These are phyloP conservation scores for Sebastes melanostomus DNA, from an alignment of 2,797 vertebrate genomes.

Conservation along the genomic window DNA sequence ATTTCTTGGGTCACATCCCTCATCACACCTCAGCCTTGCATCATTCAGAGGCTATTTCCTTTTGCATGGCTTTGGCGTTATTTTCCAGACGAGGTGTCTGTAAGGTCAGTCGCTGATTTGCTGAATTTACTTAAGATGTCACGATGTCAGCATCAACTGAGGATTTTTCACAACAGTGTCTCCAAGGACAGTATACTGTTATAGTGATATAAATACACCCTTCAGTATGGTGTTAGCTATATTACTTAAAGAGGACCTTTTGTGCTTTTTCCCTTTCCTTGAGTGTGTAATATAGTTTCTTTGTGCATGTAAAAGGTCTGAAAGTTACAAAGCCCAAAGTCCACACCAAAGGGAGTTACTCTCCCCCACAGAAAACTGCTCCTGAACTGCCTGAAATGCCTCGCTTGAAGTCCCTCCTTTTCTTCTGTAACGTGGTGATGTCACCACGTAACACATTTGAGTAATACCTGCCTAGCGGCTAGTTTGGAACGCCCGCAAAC, in stretches of 20 bases:
- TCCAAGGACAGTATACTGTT: background rate
- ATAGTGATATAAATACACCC: background rate
- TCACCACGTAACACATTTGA: background rate
- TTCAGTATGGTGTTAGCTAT: background rate
- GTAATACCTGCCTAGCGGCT: background rate
- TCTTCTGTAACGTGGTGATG: background rate
- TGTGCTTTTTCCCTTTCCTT: background rate
- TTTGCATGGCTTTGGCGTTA: slow-evolving; percentile 18
- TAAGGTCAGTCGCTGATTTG: slow-evolving; percentile 12
- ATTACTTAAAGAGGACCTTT: background rate
- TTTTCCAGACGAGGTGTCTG: slow-evolving; percentile 1
- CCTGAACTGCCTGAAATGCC: no score
- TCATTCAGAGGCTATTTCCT: slow-evolving; percentile 36
- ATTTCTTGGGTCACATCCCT: slow-evolving; percentile 55
- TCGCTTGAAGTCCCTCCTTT: no score
- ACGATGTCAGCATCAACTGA: background rate
- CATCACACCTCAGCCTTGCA: slow-evolving; percentile 40
- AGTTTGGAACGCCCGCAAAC: background rate
- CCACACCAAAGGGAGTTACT: background rate
- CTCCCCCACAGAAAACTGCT: no score
- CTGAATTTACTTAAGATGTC: slow-evolving; percentile 25
- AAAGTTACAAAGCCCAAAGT: background rate
- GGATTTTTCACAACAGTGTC: background rate
- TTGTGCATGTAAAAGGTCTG: background rate
- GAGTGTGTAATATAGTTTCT: background rate